phyloP scores from a whole-genome alignment of 2,797 vertebrate species.

The Odontamblyopus rebecca region DNA sequence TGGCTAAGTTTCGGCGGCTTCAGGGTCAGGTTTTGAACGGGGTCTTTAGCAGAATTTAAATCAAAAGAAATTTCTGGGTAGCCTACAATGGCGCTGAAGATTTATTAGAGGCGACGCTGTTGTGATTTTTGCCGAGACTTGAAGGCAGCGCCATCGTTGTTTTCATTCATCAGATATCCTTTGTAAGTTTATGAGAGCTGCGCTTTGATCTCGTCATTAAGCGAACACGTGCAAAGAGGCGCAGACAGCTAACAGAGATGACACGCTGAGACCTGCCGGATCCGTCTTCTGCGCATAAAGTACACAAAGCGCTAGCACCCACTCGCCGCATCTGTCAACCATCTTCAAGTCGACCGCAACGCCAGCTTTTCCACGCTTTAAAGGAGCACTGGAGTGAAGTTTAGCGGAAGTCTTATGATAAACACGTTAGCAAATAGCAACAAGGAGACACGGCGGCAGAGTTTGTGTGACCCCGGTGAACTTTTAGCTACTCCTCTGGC shows the following conservation, averaged over 20 bases:
- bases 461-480: no score
- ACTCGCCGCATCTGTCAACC: constrained; percentile 42
- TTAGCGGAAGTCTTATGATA: no score
- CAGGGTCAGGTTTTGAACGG: no score
- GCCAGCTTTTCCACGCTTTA: background rate
- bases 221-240: constrained; percentile 48
- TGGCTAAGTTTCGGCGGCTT: no score
- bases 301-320: constrained; percentile 26
- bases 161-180: constrained; percentile 63
- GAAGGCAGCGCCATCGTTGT: background rate
- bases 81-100: background rate
- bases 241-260: constrained; percentile 46
- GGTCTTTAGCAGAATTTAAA: no score
- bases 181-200: constrained; percentile 28
- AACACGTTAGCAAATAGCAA: no score
- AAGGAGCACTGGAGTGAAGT: no score
- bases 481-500: no score
- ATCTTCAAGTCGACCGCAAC: constrained; percentile 21
- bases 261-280: constrained; percentile 55
- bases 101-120: constrained; percentile 27
- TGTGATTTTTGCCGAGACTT: background rate
- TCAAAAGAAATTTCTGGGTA: no score
- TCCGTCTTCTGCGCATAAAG: constrained; percentile 47
- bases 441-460: no score
- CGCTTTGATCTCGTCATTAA: constrained; percentile 66